Percentiles rank a stretch among this genome's conserved stretches.
These are phyloP conservation scores for Tenthredo distinguenda DNA, from an alignment of 2,888 invertebrate species.

Conservation along the genomic window DNA sequence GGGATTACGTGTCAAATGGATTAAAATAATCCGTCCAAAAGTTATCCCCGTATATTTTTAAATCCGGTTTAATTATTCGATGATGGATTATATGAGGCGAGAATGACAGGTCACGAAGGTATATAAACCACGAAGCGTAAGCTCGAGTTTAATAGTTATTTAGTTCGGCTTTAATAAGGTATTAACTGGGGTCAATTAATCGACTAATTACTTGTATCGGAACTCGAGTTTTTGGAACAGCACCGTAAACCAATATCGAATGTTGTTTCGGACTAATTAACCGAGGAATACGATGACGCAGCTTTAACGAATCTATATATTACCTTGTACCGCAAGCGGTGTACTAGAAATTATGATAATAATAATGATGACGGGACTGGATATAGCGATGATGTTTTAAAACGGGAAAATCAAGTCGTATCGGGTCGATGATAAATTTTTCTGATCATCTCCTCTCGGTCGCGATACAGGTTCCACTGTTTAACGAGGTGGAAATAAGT, in stretches of 20 bases:
- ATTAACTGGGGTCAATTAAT: background rate
- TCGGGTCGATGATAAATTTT: conserved; percentile 7
- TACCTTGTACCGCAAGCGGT: background rate
- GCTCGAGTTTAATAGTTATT: background rate
- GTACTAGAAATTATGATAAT: background rate
- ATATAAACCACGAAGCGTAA: background rate
- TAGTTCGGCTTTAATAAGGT: background rate
- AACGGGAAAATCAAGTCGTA: conserved; percentile 31
- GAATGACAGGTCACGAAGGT: background rate
- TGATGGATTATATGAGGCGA: background rate
- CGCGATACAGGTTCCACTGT: conserved; percentile 15
- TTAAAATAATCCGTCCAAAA: background rate
- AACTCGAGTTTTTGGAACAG: background rate
- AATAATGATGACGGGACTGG: background rate
- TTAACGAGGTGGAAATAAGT: conserved; percentile 43
- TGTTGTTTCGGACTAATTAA: conserved; percentile 17
- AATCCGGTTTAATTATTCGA: background rate
- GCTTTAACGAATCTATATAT: background rate
- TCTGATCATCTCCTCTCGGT: background rate
- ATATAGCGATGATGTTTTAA: conserved; percentile 7
- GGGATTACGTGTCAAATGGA: background rate
- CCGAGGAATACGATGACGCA: conserved; percentile 17
- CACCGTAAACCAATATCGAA: background rate
- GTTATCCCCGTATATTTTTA: background rate
- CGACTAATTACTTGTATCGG: conserved; percentile 12